phyloP scores from a whole-genome alignment of 2,113 vertebrate genomes.

The Campylomormyrus tamandua region DNA sequence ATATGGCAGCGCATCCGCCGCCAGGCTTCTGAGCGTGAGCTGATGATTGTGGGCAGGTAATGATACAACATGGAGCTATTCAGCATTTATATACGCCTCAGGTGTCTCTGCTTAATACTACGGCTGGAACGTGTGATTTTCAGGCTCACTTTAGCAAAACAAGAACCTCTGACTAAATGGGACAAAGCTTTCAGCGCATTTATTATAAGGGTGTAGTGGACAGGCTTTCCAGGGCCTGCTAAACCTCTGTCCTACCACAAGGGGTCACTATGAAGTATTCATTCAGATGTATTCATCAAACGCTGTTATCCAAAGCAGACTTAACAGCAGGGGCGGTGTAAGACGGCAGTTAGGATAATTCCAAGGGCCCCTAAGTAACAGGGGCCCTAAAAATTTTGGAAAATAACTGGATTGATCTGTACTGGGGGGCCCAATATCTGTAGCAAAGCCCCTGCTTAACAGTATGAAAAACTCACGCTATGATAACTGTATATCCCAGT shows the following conservation, averaged over 20 bases:
- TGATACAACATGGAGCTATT: not conserved
- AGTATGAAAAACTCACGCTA: not conserved
- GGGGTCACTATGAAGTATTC: not conserved
- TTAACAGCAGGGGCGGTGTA: not conserved
- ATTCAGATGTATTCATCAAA: not conserved
- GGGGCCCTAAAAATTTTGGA: no score
- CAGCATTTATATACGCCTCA: not conserved
- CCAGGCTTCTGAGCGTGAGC: slow-evolving; percentile 73
- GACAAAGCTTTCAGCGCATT: not conserved
- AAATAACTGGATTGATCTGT: no score
- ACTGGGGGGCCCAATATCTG: no score
- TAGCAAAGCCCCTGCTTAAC: not conserved
- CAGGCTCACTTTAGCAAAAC: not conserved
- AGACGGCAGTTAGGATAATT: no score
- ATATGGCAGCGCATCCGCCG: slow-evolving; percentile 72
- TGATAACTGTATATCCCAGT: not conserved
- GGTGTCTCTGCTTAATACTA: not conserved
- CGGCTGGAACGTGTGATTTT: not conserved
- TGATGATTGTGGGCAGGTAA: slow-evolving; percentile 77
- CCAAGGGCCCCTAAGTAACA: no score
- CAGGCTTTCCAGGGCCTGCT: not conserved
- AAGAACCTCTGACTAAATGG: not conserved
- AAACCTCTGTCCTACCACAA: not conserved
- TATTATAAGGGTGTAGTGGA: not conserved
- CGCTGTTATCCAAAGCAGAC: not conserved